Evolutionary conservation across 1,140 invertebrate genomes (phyloP).

Genomic region (Bradysia coprophila): DNA sequence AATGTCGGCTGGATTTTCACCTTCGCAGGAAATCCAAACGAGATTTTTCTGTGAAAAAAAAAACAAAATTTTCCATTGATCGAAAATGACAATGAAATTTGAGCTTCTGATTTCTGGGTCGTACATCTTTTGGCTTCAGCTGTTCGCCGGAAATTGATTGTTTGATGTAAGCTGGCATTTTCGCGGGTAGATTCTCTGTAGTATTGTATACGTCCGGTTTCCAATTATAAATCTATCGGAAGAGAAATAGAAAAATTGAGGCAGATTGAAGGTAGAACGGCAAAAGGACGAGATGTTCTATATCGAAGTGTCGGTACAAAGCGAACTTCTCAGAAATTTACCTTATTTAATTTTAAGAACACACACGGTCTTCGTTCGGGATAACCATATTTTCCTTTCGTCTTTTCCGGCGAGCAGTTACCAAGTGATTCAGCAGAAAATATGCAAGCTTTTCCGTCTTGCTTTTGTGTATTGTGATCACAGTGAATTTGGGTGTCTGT

Average conservation of each 20-base stretch:
- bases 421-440: conserved; percentile 7
- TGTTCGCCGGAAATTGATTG: conserved; percentile 44
- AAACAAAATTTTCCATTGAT: background rate
- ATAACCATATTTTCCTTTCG: conserved; percentile 57
- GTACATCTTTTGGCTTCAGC: conserved; percentile 21
- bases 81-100: background rate
- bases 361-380: conserved; percentile 58
- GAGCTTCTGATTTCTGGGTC: too few relatives aligned
- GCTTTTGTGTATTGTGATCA: conserved; percentile 14
- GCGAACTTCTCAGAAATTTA: too few relatives aligned
- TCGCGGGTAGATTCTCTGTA: conserved; percentile 41
- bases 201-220: conserved; percentile 52
- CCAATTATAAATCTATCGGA: conserved; percentile 61
- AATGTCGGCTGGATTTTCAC: conserved; percentile 75
- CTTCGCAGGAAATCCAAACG: conserved; percentile 75
- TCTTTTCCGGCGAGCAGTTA: conserved; percentile 27
- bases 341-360: conserved; percentile 66
- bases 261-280: background rate
- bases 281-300: background rate
- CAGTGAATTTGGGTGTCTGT: conserved; percentile 17
- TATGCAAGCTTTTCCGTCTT: conserved; percentile 15
- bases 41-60: conserved; percentile 35
- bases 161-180: conserved; percentile 58
- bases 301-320: too few relatives aligned
- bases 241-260: background rate